A percentile compares a stretch with the other conserved stretches of the same genome.
phyloP scores from a whole-genome alignment of 2,797 vertebrate species.

The Thamnophis elegans region DNA sequence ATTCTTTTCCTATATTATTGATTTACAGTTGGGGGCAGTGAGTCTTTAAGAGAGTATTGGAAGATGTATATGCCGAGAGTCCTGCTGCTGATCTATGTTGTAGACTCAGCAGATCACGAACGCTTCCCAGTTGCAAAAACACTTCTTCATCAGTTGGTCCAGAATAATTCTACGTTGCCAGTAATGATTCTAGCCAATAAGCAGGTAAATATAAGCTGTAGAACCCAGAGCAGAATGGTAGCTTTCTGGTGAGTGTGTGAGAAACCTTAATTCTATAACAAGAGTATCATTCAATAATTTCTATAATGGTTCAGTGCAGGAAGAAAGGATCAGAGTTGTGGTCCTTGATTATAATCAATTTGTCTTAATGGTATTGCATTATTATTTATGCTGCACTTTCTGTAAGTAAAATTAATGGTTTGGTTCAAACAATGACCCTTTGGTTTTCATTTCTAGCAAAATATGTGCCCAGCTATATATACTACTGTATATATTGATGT shows the following conservation, averaged over 20 bases:
- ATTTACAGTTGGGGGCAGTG: slow-evolving; percentile 85
- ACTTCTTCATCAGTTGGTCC: slow-evolving; percentile 82
- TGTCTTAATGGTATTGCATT: not conserved
- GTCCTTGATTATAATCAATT: not conserved
- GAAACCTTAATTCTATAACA: not conserved
- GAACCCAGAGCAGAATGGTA: slow-evolving; percentile 8
- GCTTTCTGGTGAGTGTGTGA: not conserved
- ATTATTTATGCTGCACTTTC: not conserved
- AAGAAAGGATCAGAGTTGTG: not conserved
- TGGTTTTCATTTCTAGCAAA: not conserved
- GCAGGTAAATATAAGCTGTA: slow-evolving; percentile 78
- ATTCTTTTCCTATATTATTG: slow-evolving; percentile 39
- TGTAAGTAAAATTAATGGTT: not conserved
- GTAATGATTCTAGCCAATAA: slow-evolving; percentile 94
- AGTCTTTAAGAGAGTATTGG: slow-evolving; percentile 85
- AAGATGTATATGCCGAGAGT: slow-evolving; percentile 81
- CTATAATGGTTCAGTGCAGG: not conserved
- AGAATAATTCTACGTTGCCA: slow-evolving; percentile 77
- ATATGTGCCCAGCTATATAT: not conserved
- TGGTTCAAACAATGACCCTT: not conserved
- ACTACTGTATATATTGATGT: not conserved
- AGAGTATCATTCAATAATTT: not conserved
- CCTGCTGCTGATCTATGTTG: slow-evolving; percentile 86
- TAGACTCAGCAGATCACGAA: slow-evolving; percentile 81
- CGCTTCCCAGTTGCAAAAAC: slow-evolving; percentile 83